Evolutionary conservation across 1,140 invertebrate species (phyloP).

Genomic region (Leptopilina boulardi): DNA sequence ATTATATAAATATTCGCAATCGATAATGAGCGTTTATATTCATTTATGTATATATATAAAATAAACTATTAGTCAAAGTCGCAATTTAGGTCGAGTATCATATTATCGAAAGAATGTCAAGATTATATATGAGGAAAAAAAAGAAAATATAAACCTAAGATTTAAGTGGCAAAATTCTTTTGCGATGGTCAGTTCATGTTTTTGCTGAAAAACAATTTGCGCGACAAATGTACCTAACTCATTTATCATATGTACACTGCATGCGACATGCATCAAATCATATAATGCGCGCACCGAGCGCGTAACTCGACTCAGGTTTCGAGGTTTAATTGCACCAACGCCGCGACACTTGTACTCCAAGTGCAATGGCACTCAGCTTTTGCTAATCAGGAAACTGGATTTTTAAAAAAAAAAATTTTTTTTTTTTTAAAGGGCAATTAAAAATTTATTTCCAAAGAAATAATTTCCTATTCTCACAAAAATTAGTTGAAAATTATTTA

Average conservation of each 20-base stretch:
- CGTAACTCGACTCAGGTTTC: slow-evolving; percentile 58
- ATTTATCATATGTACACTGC: slow-evolving; percentile 57
- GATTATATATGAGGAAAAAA: no score
- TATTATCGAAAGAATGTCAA: slow-evolving; percentile 2
- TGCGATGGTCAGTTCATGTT: neutral
- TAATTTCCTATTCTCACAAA: no score
- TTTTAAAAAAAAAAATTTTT: no score
- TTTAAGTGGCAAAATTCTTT: no score
- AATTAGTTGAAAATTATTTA: no score
- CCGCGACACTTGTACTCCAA: neutral
- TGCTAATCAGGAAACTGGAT: slow-evolving; percentile 3
- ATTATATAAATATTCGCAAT: no score
- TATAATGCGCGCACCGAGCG: slow-evolving; percentile 54
- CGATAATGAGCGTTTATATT: neutral
- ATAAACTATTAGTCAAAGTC: neutral
- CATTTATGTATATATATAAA: neutral
- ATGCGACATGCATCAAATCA: slow-evolving; percentile 53
- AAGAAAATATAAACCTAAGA: neutral
- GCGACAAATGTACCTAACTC: slow-evolving; percentile 39
- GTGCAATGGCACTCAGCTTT: slow-evolving; percentile 23
- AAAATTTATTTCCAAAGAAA: no score
- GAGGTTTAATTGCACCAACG: slow-evolving; percentile 61
- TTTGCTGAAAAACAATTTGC: slow-evolving; percentile 32
- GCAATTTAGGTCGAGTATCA: slow-evolving; percentile 9
- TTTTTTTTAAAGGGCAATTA: neutral